phyloP scores from a whole-genome alignment of 2,797 vertebrate species.

The Paedocypris micromegethes region DNA sequence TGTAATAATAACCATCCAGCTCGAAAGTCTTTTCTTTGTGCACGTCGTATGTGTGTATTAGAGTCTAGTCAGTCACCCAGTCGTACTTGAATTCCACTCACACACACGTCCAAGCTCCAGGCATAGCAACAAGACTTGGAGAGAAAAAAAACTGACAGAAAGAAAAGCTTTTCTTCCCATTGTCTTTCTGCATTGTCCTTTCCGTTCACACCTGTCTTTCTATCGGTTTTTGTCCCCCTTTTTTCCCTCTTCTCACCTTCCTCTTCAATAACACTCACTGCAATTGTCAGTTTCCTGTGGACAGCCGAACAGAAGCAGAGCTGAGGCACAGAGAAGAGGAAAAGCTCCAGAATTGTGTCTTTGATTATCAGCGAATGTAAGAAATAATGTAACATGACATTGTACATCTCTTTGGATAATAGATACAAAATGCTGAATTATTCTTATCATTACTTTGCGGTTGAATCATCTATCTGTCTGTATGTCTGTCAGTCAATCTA shows the following conservation, averaged over 20 bases:
- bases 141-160: slow-evolving; percentile 7
- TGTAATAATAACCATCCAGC: too few species aligned
- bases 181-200: slow-evolving; percentile 15
- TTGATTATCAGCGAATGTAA: too few species aligned
- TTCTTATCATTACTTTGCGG: too few species aligned
- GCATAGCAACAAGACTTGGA: background rate
- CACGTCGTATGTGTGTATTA: background rate
- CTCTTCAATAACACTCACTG: slow-evolving; percentile 3
- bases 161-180: slow-evolving; percentile 1
- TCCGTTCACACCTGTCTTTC: slow-evolving; percentile 19
- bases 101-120: slow-evolving; percentile 29
- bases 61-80: slow-evolving; percentile 9
- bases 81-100: slow-evolving; percentile 24
- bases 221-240: background rate
- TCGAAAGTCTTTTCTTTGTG: too few species aligned
- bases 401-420: too few species aligned
- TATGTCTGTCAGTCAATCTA: too few species aligned
- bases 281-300: slow-evolving; percentile 30
- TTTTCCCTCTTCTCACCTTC: background rate
- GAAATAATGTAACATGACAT: too few species aligned
- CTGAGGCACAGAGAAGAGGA: slow-evolving; percentile 11
- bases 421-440: too few species aligned
- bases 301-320: slow-evolving; percentile 37
- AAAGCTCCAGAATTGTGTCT: background rate
- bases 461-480: too few species aligned